A percentile compares a stretch with the other conserved stretches of the same genome.
Conservation (phyloP, 2,888 invertebrate species). For the Pemphredon lugubris region DNA sequence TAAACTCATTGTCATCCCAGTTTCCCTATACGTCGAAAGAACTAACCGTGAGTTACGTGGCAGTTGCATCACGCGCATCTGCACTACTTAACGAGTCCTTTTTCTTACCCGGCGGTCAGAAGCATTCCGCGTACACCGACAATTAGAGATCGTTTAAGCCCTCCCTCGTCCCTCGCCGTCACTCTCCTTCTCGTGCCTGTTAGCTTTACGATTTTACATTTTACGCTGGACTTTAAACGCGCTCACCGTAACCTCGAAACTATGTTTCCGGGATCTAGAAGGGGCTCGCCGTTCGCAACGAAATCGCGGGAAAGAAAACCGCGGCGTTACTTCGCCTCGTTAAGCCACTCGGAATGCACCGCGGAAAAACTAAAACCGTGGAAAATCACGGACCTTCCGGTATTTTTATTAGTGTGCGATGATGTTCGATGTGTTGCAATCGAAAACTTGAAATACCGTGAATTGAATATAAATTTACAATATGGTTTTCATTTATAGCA, state of each 20-base stretch:
- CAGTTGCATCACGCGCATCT: background rate
- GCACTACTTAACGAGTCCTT: background rate
- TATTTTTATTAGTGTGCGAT: too few species aligned
- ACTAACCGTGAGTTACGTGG: too few species aligned
- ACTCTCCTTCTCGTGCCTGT: constrained; percentile 27
- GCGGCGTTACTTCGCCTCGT: background rate
- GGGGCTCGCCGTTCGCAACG: background rate
- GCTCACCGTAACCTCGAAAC: constrained; percentile 14
- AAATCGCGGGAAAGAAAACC: background rate
- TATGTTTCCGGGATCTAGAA: constrained; percentile 26
- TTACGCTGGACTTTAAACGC: constrained; percentile 35
- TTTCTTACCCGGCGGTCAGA: background rate
- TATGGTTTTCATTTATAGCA: too few species aligned
- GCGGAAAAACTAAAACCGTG: background rate
- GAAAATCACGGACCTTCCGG: background rate
- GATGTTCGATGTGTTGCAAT: too few species aligned
- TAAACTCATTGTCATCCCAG: too few species aligned
- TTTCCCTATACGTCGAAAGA: too few species aligned
- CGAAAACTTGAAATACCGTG: too few species aligned
- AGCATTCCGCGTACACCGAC: background rate
- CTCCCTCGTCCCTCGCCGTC: background rate
- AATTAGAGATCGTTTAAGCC: constrained; percentile 25
- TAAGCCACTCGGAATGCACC: background rate
- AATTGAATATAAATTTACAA: too few species aligned
- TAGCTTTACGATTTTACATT: constrained; percentile 38